A percentile compares a stretch with the other conserved stretches of the same genome.
Evolutionary conservation across 2,888 invertebrate species (phyloP).

Genomic region (Cylindroiulus punctatus): DNA sequence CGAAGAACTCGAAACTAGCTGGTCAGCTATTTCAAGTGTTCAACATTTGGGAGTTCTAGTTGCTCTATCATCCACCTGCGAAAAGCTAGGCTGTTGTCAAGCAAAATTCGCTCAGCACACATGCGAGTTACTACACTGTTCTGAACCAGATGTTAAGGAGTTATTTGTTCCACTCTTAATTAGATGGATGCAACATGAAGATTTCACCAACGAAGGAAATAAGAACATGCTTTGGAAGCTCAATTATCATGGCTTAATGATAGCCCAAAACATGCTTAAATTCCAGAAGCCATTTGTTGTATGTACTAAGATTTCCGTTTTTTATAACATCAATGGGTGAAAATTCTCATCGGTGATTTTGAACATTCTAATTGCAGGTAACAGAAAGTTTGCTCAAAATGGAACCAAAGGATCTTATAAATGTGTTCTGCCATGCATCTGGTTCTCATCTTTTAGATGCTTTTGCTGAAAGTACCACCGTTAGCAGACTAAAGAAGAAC

Average conservation of each 20-base stretch:
- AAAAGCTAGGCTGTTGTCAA: not conserved
- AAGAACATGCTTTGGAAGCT: not conserved
- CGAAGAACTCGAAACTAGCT: constrained; percentile 12
- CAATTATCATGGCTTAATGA: not conserved
- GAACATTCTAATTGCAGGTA: not conserved
- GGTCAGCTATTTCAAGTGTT: not conserved
- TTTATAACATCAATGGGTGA: not conserved
- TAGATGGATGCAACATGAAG: not conserved
- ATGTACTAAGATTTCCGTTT: not conserved
- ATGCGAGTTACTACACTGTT: not conserved
- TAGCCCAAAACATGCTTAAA: constrained; percentile 26
- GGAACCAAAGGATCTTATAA: constrained; percentile 8
- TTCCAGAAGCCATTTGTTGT: constrained; percentile 43
- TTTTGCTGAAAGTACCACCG: not conserved
- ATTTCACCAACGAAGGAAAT: not conserved
- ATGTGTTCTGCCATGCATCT: not conserved
- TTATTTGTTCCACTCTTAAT: constrained; percentile 27
- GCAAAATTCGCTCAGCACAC: not conserved
- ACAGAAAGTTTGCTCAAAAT: constrained; percentile 17
- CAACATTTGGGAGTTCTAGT: constrained; percentile 48
- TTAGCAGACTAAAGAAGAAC: not conserved
- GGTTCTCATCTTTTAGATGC: constrained; percentile 49
- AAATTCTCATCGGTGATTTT: not conserved
- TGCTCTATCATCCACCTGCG: not conserved
- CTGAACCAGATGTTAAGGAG: not conserved